phyloP scores from a whole-genome alignment of 2,888 invertebrate species.

The Agrilus biguttatus region DNA sequence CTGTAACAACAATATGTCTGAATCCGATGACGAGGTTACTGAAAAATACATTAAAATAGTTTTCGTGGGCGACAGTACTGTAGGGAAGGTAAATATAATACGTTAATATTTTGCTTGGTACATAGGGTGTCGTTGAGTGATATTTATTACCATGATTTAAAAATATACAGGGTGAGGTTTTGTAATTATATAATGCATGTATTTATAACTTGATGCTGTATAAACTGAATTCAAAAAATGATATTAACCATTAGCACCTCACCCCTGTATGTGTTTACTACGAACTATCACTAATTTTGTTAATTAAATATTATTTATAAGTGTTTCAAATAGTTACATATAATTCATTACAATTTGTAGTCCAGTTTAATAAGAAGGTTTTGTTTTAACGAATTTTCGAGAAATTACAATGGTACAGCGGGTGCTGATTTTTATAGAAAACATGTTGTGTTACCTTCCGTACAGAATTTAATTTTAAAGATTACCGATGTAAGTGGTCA shows the following conservation, averaged over 20 bases:
- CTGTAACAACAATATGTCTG: constrained; percentile 38
- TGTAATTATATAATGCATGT: too few species aligned
- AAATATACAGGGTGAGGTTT: too few species aligned
- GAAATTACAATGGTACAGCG: constrained; percentile 47
- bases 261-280: too few species aligned
- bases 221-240: too few species aligned
- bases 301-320: too few species aligned
- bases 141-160: too few species aligned
- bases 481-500: constrained; percentile 78
- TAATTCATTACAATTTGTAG: too few species aligned
- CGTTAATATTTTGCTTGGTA: constrained; percentile 5
- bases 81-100: constrained; percentile 63
- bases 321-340: too few species aligned
- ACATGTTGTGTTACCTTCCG: constrained; percentile 39
- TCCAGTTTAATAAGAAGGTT: constrained; percentile 49
- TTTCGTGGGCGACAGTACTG: constrained; percentile 63
- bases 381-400: constrained; percentile 49
- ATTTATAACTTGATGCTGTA: too few species aligned
- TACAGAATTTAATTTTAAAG: constrained; percentile 49
- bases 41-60: constrained; percentile 61
- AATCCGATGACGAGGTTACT: constrained; percentile 46
- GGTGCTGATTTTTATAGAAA: constrained; percentile 62
- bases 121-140: constrained; percentile 2
- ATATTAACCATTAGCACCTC: too few species aligned
- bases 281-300: too few species aligned